phyloP scores from a whole-genome alignment of 2,888 invertebrate genomes.

The Idaea biselata region DNA sequence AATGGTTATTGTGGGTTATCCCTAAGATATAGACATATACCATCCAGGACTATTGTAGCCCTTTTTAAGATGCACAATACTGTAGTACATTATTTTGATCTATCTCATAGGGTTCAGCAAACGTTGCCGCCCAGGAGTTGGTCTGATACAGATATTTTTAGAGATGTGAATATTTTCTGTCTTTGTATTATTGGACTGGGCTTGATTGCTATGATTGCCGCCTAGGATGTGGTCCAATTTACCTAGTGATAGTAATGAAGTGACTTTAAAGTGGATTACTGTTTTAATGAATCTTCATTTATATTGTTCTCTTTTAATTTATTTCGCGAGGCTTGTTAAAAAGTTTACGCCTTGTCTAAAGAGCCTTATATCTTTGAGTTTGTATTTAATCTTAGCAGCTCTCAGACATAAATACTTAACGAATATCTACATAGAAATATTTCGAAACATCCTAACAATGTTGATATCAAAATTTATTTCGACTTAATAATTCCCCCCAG shows the following conservation, averaged over 20 bases:
- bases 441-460: slow-evolving; percentile 23
- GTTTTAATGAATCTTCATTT: neutral
- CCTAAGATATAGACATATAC: too few relatives aligned
- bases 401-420: neutral
- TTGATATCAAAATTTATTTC: slow-evolving; percentile 26
- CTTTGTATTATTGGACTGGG: too few relatives aligned
- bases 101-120: too few relatives aligned
- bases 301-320: neutral
- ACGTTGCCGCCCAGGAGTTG: too few relatives aligned
- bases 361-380: neutral
- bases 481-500: slow-evolving; percentile 35
- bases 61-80: too few relatives aligned
- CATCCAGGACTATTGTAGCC: too few relatives aligned
- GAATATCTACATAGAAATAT: slow-evolving; percentile 8
- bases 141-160: too few relatives aligned
- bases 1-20: too few relatives aligned
- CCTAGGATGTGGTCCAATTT: too few relatives aligned
- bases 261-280: neutral
- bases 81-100: too few relatives aligned
- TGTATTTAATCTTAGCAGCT: neutral
- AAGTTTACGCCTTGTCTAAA: neutral
- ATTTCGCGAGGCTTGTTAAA: neutral
- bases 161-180: too few relatives aligned
- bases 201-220: too few relatives aligned
- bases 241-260: neutral